Base-by-base conservation (phyloP, 2,888 invertebrate species). In the Macrosoma leucophasiata region DNA sequence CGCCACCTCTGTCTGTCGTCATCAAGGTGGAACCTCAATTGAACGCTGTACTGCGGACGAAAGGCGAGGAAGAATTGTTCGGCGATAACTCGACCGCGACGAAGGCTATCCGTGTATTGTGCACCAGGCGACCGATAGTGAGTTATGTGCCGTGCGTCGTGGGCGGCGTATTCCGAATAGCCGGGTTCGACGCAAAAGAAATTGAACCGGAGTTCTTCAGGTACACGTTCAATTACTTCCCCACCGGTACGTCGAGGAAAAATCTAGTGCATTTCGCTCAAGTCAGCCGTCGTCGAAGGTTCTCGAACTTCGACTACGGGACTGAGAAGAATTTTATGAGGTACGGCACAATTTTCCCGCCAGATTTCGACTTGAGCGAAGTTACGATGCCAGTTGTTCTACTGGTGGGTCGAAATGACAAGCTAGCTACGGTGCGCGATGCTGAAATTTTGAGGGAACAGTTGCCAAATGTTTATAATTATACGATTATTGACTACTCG, bases 241-340 rank as follows among this genome's bases (percentile, higher is more conserved):
- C 72, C 0, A 54, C 60, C 0, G 65, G 66, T 0, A 58, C 59
- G 1, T 71, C 71, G 0, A 41, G 52, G 8, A 68, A 55, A 39
- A 62, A 58, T 13, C 27, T 70, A 6, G 35, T 51, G 1, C 65
- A 71, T 33, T 55, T 52, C 26, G 38, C 43, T 1, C 70, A 72
- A 38, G 46, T 61, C 3, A 35, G 50, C 2, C 5, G 26, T 1
- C 39, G 43, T 0, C 42, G 41, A 11, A 40, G 17, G 2, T 75
- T 72, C 38, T 41, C 47, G 0, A 39, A 52, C 2, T 75, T 55
- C 33, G 65, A 75, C 22, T 64, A 69, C 36, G 67, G 72, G 0
- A 7, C 19, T 1, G 12, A 1, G 0, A 19, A 41, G 6, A 75
- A 73, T 37, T 11, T 60, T 23, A 28, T 29, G 2, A 7, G 28